Conservation (phyloP, 1,140 invertebrate genomes). For the Drosophila bifasciata region DNA sequence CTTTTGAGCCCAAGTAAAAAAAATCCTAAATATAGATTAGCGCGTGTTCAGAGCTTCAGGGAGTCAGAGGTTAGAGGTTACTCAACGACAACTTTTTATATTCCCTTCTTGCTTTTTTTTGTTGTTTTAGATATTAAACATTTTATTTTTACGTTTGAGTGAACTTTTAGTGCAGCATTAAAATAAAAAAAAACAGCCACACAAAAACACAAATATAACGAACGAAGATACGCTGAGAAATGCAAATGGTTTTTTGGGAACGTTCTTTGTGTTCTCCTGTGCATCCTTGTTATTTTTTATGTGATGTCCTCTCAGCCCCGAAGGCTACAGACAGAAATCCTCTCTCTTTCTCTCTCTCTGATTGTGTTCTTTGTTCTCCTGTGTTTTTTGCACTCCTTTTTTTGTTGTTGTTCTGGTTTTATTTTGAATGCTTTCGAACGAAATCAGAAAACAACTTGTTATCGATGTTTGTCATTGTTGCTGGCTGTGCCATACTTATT, state of each 20-base stretch:
- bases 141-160: conserved; percentile 65
- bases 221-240: conserved; percentile 1
- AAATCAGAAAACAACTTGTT: conserved; percentile 78
- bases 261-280: conserved; percentile 4
- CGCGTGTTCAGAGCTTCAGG: too few species aligned
- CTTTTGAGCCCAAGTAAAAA: conserved; percentile 3
- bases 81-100: too few species aligned
- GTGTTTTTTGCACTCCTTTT: conserved; percentile 52
- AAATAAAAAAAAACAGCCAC: conserved; percentile 29
- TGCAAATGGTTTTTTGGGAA: conserved; percentile 18
- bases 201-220: conserved; percentile 10
- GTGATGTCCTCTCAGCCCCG: conserved; percentile 10
- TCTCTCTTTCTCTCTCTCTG: too few species aligned
- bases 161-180: conserved; percentile 64
- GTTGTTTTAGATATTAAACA: conserved; percentile 37
- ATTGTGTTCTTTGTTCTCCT: conserved; percentile 62
- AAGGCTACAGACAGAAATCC: conserved; percentile 28
- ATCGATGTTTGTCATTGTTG: conserved; percentile 71
- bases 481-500: conserved; percentile 41
- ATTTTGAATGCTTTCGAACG: conserved; percentile 63
- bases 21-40: neutral
- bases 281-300: conserved; percentile 18
- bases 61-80: too few species aligned
- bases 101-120: too few species aligned
- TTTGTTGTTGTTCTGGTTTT: conserved; percentile 17